Evolutionary conservation across 2,888 invertebrate genomes (phyloP).

Genomic region (Anthophora plumipes): DNA sequence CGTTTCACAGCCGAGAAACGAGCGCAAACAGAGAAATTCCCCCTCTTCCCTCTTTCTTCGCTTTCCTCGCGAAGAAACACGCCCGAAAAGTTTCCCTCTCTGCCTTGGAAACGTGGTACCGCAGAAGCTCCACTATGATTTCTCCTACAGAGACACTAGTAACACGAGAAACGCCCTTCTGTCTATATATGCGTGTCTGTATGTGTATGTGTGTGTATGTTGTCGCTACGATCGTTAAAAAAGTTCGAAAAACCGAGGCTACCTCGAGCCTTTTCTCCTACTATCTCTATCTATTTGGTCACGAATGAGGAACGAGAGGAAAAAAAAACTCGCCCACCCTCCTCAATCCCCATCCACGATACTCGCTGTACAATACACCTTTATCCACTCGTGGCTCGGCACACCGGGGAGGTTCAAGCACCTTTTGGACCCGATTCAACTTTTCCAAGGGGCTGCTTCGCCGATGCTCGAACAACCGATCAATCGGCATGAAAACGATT

Average conservation of each 20-base stretch:
- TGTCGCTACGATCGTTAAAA: slow-evolving; percentile 42
- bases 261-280: background rate
- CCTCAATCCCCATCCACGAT: slow-evolving; percentile 1
- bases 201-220: background rate
- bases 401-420: slow-evolving; percentile 30
- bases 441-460: background rate
- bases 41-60: background rate
- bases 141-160: background rate
- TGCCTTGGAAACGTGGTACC: slow-evolving; percentile 1
- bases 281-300: slow-evolving; percentile 27
- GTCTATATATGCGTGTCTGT: background rate
- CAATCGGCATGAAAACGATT: slow-evolving; percentile 1
- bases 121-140: slow-evolving; percentile 17
- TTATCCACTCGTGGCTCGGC: slow-evolving; percentile 43
- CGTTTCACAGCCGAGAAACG: background rate
- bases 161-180: background rate
- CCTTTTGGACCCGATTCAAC: slow-evolving; percentile 38
- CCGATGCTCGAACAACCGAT: slow-evolving; percentile 12
- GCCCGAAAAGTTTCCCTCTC: background rate
- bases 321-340: slow-evolving; percentile 16
- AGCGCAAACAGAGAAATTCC: slow-evolving; percentile 8
- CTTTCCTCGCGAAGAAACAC: slow-evolving; percentile 4
- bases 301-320: background rate
- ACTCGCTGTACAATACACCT: slow-evolving; percentile 34
- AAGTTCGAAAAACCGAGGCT: slow-evolving; percentile 13